Evolutionary conservation across 2,888 invertebrate species (phyloP).

Genomic region (Hemicrepidius hirtus): DNA sequence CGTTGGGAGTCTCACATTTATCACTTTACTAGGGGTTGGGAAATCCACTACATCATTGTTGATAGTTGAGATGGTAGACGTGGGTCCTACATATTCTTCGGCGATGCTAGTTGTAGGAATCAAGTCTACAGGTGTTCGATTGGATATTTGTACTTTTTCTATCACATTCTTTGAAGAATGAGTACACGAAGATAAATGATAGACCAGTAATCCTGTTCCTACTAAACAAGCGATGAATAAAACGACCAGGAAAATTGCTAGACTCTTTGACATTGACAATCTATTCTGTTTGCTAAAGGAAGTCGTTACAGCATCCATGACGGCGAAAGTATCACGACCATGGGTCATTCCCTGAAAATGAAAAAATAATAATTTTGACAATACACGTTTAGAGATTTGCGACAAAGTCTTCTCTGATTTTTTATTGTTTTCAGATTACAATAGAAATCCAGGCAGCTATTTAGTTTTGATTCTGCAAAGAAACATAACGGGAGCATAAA

Average conservation of each 20-base stretch:
- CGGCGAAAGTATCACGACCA: conserved; percentile 60
- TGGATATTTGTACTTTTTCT: conserved; percentile 42
- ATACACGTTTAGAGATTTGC: too few relatives aligned
- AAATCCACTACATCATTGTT: conserved; percentile 36
- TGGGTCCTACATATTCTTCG: conserved; percentile 68
- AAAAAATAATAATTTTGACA: conserved; percentile 2
- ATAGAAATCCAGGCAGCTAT: too few relatives aligned
- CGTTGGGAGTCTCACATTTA: conserved; percentile 81
- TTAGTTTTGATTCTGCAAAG: too few relatives aligned
- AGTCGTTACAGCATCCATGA: conserved; percentile 69
- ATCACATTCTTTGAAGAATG: conserved; percentile 71
- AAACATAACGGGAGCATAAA: too few relatives aligned
- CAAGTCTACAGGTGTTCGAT: conserved; percentile 21
- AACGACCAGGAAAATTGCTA: conserved; percentile 77
- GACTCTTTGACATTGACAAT: conserved; percentile 79
- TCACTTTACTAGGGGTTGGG: conserved; percentile 42
- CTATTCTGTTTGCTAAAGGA: conserved; percentile 80
- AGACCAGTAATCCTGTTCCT: conserved; percentile 84
- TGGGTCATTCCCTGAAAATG: conserved; percentile 60
- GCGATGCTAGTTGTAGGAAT: conserved; percentile 12
- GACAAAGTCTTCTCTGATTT: too few relatives aligned
- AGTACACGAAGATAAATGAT: conserved; percentile 83
- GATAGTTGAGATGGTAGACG: conserved; percentile 63
- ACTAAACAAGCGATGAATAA: conserved; percentile 80
- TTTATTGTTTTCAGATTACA: too few relatives aligned